Evolutionary conservation across 2,113 vertebrate species (phyloP).

Genomic region (Petromus typicus): DNA sequence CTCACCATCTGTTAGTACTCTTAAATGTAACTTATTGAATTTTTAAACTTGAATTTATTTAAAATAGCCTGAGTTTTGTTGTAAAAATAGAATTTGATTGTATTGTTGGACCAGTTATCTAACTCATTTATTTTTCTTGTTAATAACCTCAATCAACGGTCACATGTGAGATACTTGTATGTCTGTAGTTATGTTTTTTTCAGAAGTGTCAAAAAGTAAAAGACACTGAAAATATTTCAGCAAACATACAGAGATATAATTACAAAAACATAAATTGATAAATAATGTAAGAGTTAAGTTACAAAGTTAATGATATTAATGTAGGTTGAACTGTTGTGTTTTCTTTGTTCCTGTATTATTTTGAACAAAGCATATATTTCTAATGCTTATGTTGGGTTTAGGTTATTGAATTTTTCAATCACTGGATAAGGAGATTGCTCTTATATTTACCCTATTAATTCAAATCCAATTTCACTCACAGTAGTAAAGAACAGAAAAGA

Average conservation of each 20-base stretch:
- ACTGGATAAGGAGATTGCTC: neutral
- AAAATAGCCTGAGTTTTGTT: neutral
- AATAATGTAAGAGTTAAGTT: neutral
- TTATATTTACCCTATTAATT: slow-evolving; percentile 68
- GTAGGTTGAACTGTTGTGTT: neutral
- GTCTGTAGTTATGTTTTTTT: neutral
- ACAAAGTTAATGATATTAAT: neutral
- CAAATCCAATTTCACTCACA: slow-evolving; percentile 75
- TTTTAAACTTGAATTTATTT: slow-evolving; percentile 31
- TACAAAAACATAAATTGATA: neutral
- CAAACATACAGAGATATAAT: neutral
- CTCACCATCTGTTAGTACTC: neutral
- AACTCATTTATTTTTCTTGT: neutral
- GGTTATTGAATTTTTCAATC: slow-evolving; percentile 47
- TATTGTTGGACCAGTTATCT: neutral
- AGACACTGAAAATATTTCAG: neutral
- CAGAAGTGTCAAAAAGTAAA: neutral
- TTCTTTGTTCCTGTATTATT: slow-evolving; percentile 13
- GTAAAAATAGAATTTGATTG: slow-evolving; percentile 15
- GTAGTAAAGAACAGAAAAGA: slow-evolving; percentile 63
- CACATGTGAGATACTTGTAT: neutral
- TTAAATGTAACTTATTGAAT: neutral
- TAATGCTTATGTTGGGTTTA: neutral
- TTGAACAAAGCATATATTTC: slow-evolving; percentile 30
- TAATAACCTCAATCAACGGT: neutral